Evolutionary conservation across 2,888 invertebrate genomes (phyloP), one percentile per base, ranked within the genome.

Genomic region (Exocentrus adspersus): DNA sequence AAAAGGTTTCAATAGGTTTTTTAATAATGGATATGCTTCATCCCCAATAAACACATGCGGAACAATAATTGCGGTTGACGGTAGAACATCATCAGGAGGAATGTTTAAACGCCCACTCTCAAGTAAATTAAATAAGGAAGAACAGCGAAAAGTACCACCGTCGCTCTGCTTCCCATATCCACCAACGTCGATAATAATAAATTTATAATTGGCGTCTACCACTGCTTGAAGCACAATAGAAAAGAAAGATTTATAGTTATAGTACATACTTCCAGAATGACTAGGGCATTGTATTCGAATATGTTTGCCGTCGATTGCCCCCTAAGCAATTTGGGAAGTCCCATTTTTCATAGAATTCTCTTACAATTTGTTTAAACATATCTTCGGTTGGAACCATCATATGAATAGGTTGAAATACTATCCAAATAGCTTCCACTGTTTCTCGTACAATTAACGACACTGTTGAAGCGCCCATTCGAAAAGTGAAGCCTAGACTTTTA

Each of bases 231-330:
- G 41, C 4, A 62, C 53, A 42, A 62, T 48, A 9, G 57, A 62
- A 57, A 48, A 37, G n/a, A 45, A 45, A 45, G 17, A 10, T 17
- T 63, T 66, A 30, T 63, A 60, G 43, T 53, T 54, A 46, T 50
- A 63, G 42, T 21, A 66, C 14, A 28, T 17, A 20, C 28, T 43
- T 48, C 60, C 63, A 21, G 63, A 58, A 9, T 63, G 41, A 21
- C 21, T 19, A 20, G 66, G 63, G 20, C 28, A 46, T 56, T 60
- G 48, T 6, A 64, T 48, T 14, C 37, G 24, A 19, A 56, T 19
- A 16, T 60, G 61, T 50, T 64, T 54, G 3, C 64, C 64, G 30
- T 60, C 60, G 14, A 62, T 54, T 37, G 65, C 65, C n/a, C 65
- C 62, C 6, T 54, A 65, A 21, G 41, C 62, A 65, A 37, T 62